Conservation (phyloP, 2,888 invertebrate species). For the Aphrophora alni region DNA sequence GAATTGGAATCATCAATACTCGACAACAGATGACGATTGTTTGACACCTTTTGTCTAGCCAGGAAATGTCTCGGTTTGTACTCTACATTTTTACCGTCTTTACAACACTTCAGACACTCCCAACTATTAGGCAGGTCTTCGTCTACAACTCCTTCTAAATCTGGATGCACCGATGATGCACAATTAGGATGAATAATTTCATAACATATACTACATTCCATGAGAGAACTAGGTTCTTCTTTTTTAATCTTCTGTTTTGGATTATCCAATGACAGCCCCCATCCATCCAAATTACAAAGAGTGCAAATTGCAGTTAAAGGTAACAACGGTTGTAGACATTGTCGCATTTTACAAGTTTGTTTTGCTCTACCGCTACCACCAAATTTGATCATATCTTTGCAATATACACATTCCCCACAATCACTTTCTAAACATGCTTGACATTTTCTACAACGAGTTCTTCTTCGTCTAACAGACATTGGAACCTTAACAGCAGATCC, state of each 20-base stretch:
- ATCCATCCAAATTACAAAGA: slow-evolving; percentile 81
- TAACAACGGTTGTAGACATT: slow-evolving; percentile 86
- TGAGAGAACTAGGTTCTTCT: slow-evolving; percentile 76
- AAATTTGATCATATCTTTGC: slow-evolving; percentile 95
- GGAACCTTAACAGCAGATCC: background rate
- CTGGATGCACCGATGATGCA: slow-evolving; percentile 50
- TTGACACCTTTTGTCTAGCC: slow-evolving; percentile 69
- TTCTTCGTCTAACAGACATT: slow-evolving; percentile 43
- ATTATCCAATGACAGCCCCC: slow-evolving; percentile 63
- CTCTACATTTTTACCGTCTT: slow-evolving; percentile 85
- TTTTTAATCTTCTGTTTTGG: slow-evolving; percentile 55
- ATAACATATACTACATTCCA: slow-evolving; percentile 96
- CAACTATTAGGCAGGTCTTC: slow-evolving; percentile 97
- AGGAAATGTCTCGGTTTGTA: slow-evolving; percentile 85
- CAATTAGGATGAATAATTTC: slow-evolving; percentile 87
- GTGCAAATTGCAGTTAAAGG: slow-evolving; percentile 92
- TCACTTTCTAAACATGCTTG: slow-evolving; percentile 93
- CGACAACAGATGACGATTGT: background rate
- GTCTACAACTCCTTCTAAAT: slow-evolving; percentile 75
- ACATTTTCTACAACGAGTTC: slow-evolving; percentile 71
- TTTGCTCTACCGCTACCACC: slow-evolving; percentile 95
- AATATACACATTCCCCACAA: slow-evolving; percentile 96
- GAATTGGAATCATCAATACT: background rate
- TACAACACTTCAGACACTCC: slow-evolving; percentile 95
- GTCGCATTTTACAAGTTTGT: slow-evolving; percentile 95